Conservation (phyloP, 2,113 vertebrate genomes). For the Serinus canaria region DNA sequence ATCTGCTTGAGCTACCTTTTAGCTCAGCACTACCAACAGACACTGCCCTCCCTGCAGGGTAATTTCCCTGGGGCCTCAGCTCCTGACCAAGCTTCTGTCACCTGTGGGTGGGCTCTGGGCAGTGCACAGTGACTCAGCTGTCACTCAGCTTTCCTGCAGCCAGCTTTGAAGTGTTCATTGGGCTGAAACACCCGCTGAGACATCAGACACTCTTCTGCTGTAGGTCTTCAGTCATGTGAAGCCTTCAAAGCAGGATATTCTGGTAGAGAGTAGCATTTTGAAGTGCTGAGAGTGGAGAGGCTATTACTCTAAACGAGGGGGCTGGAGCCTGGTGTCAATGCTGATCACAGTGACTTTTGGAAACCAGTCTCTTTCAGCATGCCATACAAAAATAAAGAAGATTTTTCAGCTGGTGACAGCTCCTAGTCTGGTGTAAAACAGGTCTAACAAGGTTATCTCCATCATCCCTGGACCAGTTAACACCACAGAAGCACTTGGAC, state of each 20-base stretch:
- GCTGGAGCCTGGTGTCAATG: neutral
- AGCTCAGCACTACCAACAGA: neutral
- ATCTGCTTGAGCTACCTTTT: neutral
- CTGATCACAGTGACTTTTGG: neutral
- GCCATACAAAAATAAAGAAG: neutral
- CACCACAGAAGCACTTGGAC: neutral
- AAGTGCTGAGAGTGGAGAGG: neutral
- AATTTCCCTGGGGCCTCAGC: neutral
- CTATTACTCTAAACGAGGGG: neutral
- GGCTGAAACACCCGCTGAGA: neutral
- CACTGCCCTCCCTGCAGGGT: neutral
- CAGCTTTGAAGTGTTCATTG: neutral
- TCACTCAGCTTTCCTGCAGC: neutral
- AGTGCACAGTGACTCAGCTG: neutral
- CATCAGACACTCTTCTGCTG: neutral
- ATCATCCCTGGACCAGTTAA: neutral
- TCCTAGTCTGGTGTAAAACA: neutral
- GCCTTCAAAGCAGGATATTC: neutral
- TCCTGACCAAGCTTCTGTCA: neutral
- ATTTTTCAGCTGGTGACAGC: neutral
- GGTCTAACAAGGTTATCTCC: neutral
- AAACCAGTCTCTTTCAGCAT: neutral
- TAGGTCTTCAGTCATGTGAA: neutral
- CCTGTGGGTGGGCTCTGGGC: neutral
- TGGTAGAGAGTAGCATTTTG: neutral